Percentiles rank a stretch among this genome's conserved stretches.
Conservation (phyloP, 30 jellyfish, hydroid and myxozoan species). For the Turritopsis rubra region DNA sequence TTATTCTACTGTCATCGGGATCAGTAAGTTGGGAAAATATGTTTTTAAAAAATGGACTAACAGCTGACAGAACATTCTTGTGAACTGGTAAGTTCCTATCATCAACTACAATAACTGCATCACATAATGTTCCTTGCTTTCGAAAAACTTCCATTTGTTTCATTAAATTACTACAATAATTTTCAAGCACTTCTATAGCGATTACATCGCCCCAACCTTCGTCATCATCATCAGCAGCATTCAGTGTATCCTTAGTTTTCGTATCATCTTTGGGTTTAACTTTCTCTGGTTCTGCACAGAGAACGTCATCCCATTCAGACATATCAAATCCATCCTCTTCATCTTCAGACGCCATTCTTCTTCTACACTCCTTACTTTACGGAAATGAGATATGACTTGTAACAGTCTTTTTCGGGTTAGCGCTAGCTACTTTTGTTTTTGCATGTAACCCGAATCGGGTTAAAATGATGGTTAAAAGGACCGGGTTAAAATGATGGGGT, state of each 20-base stretch:
- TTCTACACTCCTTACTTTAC: background rate
- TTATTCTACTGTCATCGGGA: conserved; percentile 66
- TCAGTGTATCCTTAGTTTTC: conserved; percentile 21
- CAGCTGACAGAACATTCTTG: conserved; percentile 65
- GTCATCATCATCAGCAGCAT: conserved; percentile 61
- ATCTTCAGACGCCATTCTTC: background rate
- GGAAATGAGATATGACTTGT: background rate
- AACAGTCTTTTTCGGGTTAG: background rate
- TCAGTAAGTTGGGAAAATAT: conserved; percentile 61
- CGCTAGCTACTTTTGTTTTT: background rate
- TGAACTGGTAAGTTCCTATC: conserved; percentile 78
- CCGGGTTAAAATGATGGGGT: too few species aligned
- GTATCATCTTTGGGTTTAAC: conserved; percentile 27
- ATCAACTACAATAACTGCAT: conserved; percentile 87
- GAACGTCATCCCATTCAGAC: conserved; percentile 91
- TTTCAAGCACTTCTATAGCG: conserved; percentile 89
- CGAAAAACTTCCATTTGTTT: conserved; percentile 86
- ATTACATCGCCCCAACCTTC: conserved; percentile 95
- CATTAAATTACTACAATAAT: conserved; percentile 80
- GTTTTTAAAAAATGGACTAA: conserved; percentile 77
- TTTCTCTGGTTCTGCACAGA: conserved; percentile 79
- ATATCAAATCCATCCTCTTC: conserved; percentile 22
- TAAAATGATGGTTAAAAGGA: background rate
- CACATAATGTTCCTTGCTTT: conserved; percentile 70
- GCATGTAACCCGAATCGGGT: background rate